Percentiles rank a stretch among this genome's conserved stretches.
phyloP scores from a whole-genome alignment of 2,888 invertebrate genomes.

The Pristionchus maxplancki region DNA sequence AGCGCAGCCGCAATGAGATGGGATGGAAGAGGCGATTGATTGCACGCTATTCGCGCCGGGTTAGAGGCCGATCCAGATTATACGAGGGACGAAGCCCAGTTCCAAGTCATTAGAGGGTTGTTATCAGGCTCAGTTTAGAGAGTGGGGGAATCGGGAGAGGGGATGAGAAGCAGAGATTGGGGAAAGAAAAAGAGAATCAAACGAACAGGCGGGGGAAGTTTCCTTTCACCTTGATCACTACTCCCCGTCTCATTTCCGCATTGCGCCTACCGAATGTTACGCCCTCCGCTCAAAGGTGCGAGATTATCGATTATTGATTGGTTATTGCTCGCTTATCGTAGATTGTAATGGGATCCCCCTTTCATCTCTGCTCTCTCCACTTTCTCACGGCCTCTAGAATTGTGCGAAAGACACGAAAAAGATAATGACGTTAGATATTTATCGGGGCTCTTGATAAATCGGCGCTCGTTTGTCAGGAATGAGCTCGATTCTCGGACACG shows the following conservation, averaged over 20 bases:
- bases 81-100: neutral
- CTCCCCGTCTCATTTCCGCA: neutral
- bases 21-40: neutral
- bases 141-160: neutral
- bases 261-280: constrained; percentile 31
- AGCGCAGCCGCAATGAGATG: neutral
- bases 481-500: neutral
- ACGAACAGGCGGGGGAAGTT: neutral
- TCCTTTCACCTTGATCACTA: neutral
- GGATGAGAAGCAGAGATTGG: neutral
- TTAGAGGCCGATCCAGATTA: neutral
- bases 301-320: constrained; percentile 21
- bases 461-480: neutral
- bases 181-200: neutral
- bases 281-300: neutral
- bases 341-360: constrained; percentile 29
- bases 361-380: neutral
- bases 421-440: constrained; percentile 19
- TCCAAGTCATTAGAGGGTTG: neutral
- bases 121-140: neutral
- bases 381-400: neutral
- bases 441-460: neutral
- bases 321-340: neutral
- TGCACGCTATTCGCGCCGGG: neutral
- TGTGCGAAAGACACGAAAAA: neutral